Evolutionary conservation across 2,797 vertebrate species (phyloP).

Genomic region (Rachycentron canadum): DNA sequence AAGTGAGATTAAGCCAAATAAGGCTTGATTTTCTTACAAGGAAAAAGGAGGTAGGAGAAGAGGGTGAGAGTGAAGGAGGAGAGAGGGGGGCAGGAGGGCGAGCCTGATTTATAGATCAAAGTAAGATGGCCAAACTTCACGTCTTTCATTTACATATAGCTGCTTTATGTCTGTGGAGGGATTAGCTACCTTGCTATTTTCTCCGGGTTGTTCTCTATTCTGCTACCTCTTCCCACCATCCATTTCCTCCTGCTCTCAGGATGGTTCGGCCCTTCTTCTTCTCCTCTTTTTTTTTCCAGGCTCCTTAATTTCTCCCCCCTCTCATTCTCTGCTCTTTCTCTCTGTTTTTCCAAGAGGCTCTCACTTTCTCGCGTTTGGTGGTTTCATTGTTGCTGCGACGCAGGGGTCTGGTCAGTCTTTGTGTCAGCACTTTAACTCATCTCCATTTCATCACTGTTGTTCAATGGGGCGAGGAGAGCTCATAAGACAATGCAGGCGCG

Average conservation of each 20-base stretch:
- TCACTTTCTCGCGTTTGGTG: conserved; percentile 79
- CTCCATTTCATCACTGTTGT: conserved; percentile 79
- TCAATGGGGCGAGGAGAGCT: conserved; percentile 70
- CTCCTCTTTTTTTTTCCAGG: neutral
- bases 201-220: conserved; percentile 84
- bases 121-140: conserved; percentile 89
- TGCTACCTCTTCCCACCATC: conserved; percentile 64
- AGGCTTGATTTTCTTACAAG: conserved; percentile 95
- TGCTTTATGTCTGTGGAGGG: conserved; percentile 92
- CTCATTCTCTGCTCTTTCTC: conserved; percentile 65
- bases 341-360: conserved; percentile 72
- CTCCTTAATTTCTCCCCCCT: conserved; percentile 76
- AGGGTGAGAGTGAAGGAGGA: conserved; percentile 71
- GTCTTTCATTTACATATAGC: conserved; percentile 99
- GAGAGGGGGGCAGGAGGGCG: conserved; percentile 71
- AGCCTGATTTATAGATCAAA: conserved; percentile 95
- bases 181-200: conserved; percentile 89
- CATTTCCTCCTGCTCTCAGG: conserved; percentile 73
- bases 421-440: conserved; percentile 83
- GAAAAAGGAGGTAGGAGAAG: conserved; percentile 77
- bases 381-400: conserved; percentile 74
- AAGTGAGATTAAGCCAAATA: conserved; percentile 99
- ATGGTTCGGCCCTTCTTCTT: conserved; percentile 59
- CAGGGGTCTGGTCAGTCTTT: conserved; percentile 83
- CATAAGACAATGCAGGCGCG: conserved; percentile 55